A percentile compares a stretch with the other conserved stretches of the same genome.
phyloP scores from a whole-genome alignment of 2,113 vertebrate species.

The Leptobrachium leishanense region DNA sequence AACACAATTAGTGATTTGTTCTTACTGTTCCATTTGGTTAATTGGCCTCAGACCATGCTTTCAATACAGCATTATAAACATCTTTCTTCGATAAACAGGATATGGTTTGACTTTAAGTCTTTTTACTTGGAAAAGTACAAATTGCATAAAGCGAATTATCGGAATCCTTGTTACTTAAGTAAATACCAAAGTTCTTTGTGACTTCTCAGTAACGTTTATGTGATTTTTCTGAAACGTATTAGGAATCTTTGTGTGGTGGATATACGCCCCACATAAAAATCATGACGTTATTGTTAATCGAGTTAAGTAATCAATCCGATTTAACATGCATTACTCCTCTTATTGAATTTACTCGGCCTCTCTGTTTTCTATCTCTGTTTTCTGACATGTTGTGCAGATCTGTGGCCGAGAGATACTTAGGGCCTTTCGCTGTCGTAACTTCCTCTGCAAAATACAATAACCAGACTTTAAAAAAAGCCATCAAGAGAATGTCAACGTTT shows the following conservation, averaged over 20 bases:
- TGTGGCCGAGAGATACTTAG: neutral
- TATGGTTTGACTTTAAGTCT: neutral
- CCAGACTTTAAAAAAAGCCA: too few species aligned
- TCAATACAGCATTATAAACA: too few species aligned
- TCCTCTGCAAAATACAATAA: too few species aligned
- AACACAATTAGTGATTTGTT: too few species aligned
- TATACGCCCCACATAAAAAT: conserved; percentile 11
- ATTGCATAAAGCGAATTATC: neutral
- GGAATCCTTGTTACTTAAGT: too few species aligned
- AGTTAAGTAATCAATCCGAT: conserved; percentile 32
- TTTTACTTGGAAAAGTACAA: neutral
- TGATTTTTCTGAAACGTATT: neutral
- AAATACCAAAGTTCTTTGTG: neutral
- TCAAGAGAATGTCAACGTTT: too few species aligned
- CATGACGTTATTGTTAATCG: conserved; percentile 25
- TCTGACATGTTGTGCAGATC: conserved; percentile 4
- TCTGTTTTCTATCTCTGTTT: conserved; percentile 12
- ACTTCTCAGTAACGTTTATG: neutral
- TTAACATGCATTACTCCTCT: conserved; percentile 23
- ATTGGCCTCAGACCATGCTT: too few species aligned
- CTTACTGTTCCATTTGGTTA: too few species aligned
- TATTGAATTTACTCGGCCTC: conserved; percentile 19
- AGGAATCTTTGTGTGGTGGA: neutral
- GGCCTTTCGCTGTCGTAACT: neutral
- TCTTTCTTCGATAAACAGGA: neutral